Percentiles rank a stretch among this genome's conserved stretches.
These are phyloP conservation scores for Buathra laborator DNA, from an alignment of 2,888 invertebrate species.

Conservation along the genomic window DNA sequence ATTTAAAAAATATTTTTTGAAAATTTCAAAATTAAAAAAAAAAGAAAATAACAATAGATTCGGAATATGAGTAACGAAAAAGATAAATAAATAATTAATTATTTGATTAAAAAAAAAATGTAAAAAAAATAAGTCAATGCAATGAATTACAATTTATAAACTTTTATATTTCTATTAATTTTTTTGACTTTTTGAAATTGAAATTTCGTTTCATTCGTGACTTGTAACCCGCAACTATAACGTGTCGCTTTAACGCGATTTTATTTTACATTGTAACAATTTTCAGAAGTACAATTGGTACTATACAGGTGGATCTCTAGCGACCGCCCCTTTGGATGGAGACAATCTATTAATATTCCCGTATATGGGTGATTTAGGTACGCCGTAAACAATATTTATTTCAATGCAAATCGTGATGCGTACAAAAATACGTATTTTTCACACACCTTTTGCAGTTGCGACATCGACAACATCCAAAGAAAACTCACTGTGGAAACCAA, in stretches of 20 bases:
- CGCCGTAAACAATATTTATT: constrained; percentile 6
- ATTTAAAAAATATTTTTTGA: too few relatives aligned
- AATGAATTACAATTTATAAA: too few relatives aligned
- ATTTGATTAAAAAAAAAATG: too few relatives aligned
- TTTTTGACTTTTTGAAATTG: too few relatives aligned
- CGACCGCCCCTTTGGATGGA: constrained; percentile 70
- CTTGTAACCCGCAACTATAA: background rate
- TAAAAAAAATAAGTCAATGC: too few relatives aligned
- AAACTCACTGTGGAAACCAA: constrained; percentile 77
- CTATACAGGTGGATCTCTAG: constrained; percentile 81
- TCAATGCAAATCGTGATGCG: background rate
- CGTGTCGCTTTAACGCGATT: background rate
- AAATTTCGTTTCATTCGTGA: too few relatives aligned
- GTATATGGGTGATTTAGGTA: constrained; percentile 80
- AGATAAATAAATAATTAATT: too few relatives aligned
- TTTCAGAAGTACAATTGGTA: constrained; percentile 83
- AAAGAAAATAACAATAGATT: too few relatives aligned
- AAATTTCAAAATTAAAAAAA: too few relatives aligned
- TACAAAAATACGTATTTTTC: background rate
- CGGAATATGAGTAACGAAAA: too few relatives aligned
- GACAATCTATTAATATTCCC: constrained; percentile 80
- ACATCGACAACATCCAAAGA: constrained; percentile 73
- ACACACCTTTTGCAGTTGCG: constrained; percentile 73
- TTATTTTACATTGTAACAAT: background rate
- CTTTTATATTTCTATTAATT: too few relatives aligned